Evolutionary conservation across 2,113 vertebrate genomes (phyloP), one percentile per base, ranked within the genome.

Genomic region (Phylloscopus trochilus): DNA sequence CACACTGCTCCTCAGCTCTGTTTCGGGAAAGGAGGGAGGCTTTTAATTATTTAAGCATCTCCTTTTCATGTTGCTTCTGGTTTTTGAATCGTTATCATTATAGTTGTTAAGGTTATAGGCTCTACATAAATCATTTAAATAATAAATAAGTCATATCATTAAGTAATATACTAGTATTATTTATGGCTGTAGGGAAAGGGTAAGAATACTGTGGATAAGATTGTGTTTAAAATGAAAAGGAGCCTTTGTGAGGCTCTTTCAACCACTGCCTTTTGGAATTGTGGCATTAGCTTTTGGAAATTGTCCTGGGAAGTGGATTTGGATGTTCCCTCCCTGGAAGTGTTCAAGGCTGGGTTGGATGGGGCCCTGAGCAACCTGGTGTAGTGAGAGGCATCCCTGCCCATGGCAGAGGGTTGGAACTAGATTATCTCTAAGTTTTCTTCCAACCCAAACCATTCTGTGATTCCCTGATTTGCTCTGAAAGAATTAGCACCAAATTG

Each of bases 41-140:
- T 96, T 96, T 97, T 92, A 97, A 96, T 96, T 96, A 96, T 97
- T 97, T 94, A 97, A 94, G 87, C 78, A 67, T 93, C 87, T 96
- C 89, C 93, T 96, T 97, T 97, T 97, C 95, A 92, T 92, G 94
- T 95, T 94, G 89, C 89, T 96, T 94, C 95, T 96, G 89, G 81
- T 94, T 97, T 96, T 93, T 85, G 93, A 92, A 93, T 96, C 37
- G 41, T 93, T 96, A 92, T 94, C 52, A 9, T 96, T 96, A 90
- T n/a, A 87, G 78, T 92, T 95, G 82, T 96, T 95, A 93, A 93
- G 92, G 96, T 92, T 95, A 92, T 92, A 92, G 89, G 83, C 87
- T 96, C 79, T 95, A 47, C 95, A 90, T 95, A 94, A 94, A 96
- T 94, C 87, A 94, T 88, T 95, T 88, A 96, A 95, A 93, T 96